Evolutionary conservation across 2,113 vertebrate species (phyloP), one percentile per base, ranked within the genome.

Genomic region (Rhinoderma darwinii): DNA sequence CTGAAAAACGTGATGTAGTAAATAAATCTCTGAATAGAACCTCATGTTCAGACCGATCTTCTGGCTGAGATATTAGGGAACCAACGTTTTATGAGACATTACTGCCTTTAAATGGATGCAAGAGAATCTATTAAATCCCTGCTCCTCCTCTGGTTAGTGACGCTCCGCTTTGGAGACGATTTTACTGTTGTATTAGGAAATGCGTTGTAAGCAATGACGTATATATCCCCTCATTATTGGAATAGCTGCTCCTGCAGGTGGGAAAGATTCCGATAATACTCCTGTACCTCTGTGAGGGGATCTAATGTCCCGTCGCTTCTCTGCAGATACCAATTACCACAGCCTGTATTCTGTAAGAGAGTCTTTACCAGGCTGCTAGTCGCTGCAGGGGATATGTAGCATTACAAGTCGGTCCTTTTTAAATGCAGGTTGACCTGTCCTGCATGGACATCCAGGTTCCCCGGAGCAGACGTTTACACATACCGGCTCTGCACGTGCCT

Each of bases 1-100:
- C 75, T 35, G 75, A 35, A 37, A 30, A 54, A 35, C 15, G 47
- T 78, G 75, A 78, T 78, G 47, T 47, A 18, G 47, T 78, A 78
- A 78, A 78, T 78, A 54, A 51, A 54, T 77, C 4, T 50, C 27
- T 54, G 47, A 78, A 54, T 4, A 35, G 44, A 78, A 51, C 75
- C 75, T 78, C 30, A 78, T 78, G 75, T 54, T 35, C 50, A 35
- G 27, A 35, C 17, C 14, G 17, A 20, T 11, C 47, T 54, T 47
- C 30, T 78, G 75, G 75, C 27, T 37, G 11, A 75, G 68, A 22
- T 20, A 6, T 72, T 5, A 72, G 37, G 9, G 9, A 27, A 75
- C 3, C 22, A 75, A 12, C 41, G 7, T n/a, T 75, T 75, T 74
- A 74, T 14, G 75, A 78, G 30, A 54, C 75, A 35, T 54, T 20